A percentile compares a stretch with the other conserved stretches of the same genome.
Evolutionary conservation across 2,797 vertebrate species (phyloP).

Genomic region (Heteromormyrus szaboi): DNA sequence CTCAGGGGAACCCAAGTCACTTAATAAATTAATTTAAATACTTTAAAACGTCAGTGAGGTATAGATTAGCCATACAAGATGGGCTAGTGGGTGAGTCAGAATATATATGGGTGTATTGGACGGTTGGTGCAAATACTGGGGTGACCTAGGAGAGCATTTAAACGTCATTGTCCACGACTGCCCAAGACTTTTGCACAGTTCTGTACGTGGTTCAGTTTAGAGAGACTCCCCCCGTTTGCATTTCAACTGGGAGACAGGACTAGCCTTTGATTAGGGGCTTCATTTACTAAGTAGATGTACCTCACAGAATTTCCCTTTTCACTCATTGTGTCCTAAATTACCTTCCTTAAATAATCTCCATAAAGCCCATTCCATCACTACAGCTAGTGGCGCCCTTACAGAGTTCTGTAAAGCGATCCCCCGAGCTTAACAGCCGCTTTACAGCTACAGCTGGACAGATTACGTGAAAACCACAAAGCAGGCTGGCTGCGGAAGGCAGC

Average conservation of each 20-base stretch:
- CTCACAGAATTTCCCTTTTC: constrained; percentile 4
- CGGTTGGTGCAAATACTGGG: background rate
- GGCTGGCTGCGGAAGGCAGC: background rate
- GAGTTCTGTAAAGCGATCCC: background rate
- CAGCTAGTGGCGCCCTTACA: background rate
- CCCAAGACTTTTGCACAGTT: background rate
- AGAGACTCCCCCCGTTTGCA: background rate
- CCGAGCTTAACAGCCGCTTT: background rate
- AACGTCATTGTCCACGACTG: background rate
- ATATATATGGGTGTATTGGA: background rate
- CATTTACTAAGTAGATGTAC: background rate
- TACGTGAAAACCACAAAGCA: background rate
- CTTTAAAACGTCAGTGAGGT: background rate
- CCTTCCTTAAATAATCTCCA: background rate
- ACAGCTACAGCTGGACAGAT: background rate
- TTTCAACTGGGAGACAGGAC: background rate
- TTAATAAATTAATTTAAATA: background rate
- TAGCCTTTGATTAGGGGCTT: background rate
- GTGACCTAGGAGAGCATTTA: background rate
- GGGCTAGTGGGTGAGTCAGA: background rate
- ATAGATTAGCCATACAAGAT: background rate
- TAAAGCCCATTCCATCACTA: background rate
- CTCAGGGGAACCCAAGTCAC: background rate
- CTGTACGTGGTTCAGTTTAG: background rate
- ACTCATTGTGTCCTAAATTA: background rate